These are phyloP conservation scores for Brachionus rubens DNA, from an alignment of 1,140 invertebrate genomes.

Conservation along the genomic window DNA sequence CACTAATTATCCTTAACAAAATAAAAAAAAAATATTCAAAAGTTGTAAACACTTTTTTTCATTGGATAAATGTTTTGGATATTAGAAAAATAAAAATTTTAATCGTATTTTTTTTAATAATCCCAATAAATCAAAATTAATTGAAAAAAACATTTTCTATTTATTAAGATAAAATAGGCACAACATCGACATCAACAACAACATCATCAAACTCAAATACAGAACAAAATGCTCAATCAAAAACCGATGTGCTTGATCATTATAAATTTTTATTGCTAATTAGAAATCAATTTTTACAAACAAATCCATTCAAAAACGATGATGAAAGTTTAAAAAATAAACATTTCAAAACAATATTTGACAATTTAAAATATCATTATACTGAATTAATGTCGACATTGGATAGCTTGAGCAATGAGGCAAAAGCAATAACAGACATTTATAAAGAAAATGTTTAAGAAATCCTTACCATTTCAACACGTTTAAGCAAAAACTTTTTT, in stretches of 20 bases:
- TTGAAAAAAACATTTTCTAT: too few species aligned
- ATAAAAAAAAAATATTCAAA: too few species aligned
- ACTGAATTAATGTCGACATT: slow-evolving; percentile 33
- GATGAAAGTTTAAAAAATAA: slow-evolving; percentile 31
- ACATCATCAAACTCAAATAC: not conserved
- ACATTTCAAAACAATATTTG: slow-evolving; percentile 33
- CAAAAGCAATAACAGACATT: slow-evolving; percentile 22
- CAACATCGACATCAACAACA: not conserved
- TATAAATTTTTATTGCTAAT: slow-evolving; percentile 42
- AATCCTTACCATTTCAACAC: too few species aligned
- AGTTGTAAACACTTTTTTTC: too few species aligned
- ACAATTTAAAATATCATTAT: slow-evolving; percentile 39
- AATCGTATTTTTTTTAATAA: too few species aligned
- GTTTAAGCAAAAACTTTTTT: too few species aligned
- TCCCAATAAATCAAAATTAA: too few species aligned
- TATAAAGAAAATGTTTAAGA: slow-evolving; percentile 44
- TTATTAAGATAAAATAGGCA: not conserved
- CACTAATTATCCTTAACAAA: too few species aligned
- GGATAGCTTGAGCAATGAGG: slow-evolving; percentile 25
- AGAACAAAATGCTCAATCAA: not conserved
- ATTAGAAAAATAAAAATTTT: too few species aligned
- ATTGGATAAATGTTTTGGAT: too few species aligned
- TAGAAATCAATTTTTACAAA: slow-evolving; percentile 42
- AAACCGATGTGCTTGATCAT: slow-evolving; percentile 46
- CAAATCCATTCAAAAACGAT: slow-evolving; percentile 43